Evolutionary conservation across 2,888 invertebrate species (phyloP).

Genomic region (Brenthis ino): DNA sequence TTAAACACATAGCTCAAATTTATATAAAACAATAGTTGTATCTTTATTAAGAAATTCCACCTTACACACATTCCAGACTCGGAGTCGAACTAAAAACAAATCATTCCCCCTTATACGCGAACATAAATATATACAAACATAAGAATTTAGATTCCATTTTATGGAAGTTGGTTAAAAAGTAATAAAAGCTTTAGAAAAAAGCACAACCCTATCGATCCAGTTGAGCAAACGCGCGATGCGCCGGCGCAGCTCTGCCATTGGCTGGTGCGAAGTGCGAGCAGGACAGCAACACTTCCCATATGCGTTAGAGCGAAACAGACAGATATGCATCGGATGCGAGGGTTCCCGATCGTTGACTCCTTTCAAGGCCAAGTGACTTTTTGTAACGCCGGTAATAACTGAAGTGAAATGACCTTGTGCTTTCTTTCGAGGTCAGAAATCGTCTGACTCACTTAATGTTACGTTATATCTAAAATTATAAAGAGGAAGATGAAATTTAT

Average conservation of each 20-base stretch:
- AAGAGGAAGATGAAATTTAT: no score
- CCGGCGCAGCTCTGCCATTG: conserved; percentile 68
- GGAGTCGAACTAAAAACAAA: conserved; percentile 1
- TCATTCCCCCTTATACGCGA: background rate
- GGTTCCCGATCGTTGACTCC: conserved; percentile 79
- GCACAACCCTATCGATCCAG: conserved; percentile 74
- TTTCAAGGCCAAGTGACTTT: conserved; percentile 75
- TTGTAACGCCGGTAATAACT: conserved; percentile 68
- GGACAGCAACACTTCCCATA: conserved; percentile 46
- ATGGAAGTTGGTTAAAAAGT: conserved; percentile 55
- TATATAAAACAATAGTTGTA: no score
- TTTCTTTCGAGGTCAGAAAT: conserved; percentile 70
- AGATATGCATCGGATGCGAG: conserved; percentile 74
- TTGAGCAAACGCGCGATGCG: conserved; percentile 78
- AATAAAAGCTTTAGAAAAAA: conserved; percentile 72
- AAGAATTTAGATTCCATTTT: conserved; percentile 21
- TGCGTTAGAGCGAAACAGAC: conserved; percentile 54
- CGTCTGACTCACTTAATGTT: conserved; percentile 29
- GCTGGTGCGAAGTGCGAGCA: conserved; percentile 58
- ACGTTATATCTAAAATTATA: conserved; percentile 9
- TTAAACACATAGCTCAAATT: no score
- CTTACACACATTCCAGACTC: no score
- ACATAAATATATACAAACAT: conserved; percentile 5
- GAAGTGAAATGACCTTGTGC: conserved; percentile 71
- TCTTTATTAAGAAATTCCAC: no score